These are phyloP conservation scores for Melopsittacus undulatus DNA, from an alignment of 2,797 vertebrate species.

Conservation along the genomic window DNA sequence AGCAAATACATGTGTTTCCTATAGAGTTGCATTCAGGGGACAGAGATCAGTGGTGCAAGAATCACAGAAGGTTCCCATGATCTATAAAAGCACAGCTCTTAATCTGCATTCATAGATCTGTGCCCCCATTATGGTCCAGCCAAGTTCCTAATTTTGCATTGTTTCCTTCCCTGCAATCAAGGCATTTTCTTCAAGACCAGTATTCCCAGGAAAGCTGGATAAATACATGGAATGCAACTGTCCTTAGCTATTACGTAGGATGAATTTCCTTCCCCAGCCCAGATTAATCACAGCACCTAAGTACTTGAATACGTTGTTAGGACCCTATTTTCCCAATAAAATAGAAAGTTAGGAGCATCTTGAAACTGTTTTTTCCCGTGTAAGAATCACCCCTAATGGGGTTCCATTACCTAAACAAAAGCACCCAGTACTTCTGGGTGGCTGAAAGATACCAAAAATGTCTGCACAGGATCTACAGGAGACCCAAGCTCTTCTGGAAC, in stretches of 20 bases:
- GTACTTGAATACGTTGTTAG: background rate
- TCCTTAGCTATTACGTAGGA: background rate
- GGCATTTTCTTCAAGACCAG: background rate
- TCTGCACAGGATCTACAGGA: background rate
- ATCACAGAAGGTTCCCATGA: background rate
- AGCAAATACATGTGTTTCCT: fast-evolving
- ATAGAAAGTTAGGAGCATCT: background rate
- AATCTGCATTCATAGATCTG: background rate
- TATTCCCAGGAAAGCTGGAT: background rate
- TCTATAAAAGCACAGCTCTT: background rate
- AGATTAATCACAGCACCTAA: background rate
- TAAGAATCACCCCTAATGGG: background rate
- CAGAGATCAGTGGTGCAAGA: background rate
- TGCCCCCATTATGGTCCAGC: fast-evolving
- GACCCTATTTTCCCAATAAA: background rate
- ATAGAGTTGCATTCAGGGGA: background rate
- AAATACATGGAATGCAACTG: background rate
- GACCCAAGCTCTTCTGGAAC: background rate
- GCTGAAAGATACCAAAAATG: background rate
- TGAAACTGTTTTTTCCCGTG: background rate
- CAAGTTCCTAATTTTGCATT: background rate
- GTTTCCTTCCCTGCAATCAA: background rate
- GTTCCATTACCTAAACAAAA: background rate
- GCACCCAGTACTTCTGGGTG: background rate
- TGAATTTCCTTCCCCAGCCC: background rate